Evolutionary conservation across 2,888 invertebrate genomes (phyloP).

Genomic region (Diploptera punctata): DNA sequence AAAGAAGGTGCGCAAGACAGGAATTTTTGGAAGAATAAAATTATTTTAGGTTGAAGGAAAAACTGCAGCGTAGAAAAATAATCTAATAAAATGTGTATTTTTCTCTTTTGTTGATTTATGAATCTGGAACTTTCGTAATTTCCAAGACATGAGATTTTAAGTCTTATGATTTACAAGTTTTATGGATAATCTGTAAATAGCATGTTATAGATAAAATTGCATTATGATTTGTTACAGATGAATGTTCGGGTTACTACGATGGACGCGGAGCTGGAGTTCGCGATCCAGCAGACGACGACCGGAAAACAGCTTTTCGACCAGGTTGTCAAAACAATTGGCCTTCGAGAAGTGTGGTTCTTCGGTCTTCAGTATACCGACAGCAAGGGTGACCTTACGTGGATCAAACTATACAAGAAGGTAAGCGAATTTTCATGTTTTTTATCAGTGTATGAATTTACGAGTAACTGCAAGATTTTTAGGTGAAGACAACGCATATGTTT

Average conservation of each 20-base stretch:
- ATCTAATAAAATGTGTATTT: too few relatives aligned
- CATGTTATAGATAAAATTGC: too few relatives aligned
- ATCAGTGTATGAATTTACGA: not conserved
- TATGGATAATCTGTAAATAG: too few relatives aligned
- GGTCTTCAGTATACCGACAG: constrained; percentile 98
- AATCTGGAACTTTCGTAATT: too few relatives aligned
- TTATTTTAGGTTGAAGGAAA: too few relatives aligned
- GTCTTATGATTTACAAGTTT: too few relatives aligned
- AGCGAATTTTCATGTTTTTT: constrained; percentile 48
- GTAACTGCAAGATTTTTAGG: not conserved
- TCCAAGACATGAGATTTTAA: too few relatives aligned
- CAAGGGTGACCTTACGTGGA: constrained; percentile 98
- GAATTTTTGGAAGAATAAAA: too few relatives aligned
- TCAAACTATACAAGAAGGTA: constrained; percentile 99
- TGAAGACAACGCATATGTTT: not conserved
- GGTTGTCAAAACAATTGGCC: constrained; percentile 99
- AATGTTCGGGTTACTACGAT: constrained; percentile 99
- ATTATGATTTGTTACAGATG: constrained; percentile 84
- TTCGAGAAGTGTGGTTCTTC: constrained; percentile 99
- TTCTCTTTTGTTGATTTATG: too few relatives aligned
- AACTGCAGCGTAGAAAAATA: too few relatives aligned
- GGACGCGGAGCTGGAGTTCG: constrained; percentile 99
- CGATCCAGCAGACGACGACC: constrained; percentile 99
- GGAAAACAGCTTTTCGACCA: constrained; percentile 99
- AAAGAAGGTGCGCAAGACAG: too few relatives aligned